Evolutionary conservation across 2,888 invertebrate species (phyloP).

Genomic region (Monoplex corrugatus): DNA sequence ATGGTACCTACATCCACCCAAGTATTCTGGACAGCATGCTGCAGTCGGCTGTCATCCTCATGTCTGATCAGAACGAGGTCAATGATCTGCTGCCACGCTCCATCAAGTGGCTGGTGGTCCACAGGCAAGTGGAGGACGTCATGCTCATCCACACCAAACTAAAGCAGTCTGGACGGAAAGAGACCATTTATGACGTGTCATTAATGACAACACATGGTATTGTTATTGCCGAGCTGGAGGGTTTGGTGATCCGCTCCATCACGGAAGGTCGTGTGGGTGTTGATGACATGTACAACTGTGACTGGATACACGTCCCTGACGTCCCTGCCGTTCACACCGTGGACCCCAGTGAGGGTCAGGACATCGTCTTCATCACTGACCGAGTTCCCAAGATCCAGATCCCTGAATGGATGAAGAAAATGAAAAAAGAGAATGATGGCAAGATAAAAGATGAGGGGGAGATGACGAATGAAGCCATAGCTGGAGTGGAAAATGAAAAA

Average conservation of each 20-base stretch:
- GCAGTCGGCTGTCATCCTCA: slow-evolving; percentile 62
- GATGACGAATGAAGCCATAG: not conserved
- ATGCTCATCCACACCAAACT: slow-evolving; percentile 62
- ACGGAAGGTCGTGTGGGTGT: slow-evolving; percentile 51
- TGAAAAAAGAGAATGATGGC: no score
- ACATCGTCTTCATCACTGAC: slow-evolving; percentile 54
- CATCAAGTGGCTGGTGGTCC: slow-evolving; percentile 55
- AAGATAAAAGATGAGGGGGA: not conserved
- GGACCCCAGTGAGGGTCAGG: slow-evolving; percentile 13
- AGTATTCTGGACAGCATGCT: slow-evolving; percentile 65
- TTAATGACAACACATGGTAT: slow-evolving; percentile 61
- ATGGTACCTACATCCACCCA: slow-evolving; percentile 63
- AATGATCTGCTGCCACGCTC: slow-evolving; percentile 62
- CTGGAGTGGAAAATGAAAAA: not conserved
- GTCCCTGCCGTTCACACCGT: not conserved
- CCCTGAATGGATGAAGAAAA: slow-evolving; percentile 19
- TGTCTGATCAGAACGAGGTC: slow-evolving; percentile 49
- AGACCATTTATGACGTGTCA: slow-evolving; percentile 60
- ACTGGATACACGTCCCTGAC: slow-evolving; percentile 49
- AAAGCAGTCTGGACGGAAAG: slow-evolving; percentile 48
- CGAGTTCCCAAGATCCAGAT: not conserved
- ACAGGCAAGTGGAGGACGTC: slow-evolving; percentile 56
- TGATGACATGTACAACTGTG: slow-evolving; percentile 53
- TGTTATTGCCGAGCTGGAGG: slow-evolving; percentile 64
- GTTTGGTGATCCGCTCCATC: slow-evolving; percentile 53